A percentile compares a stretch with the other conserved stretches of the same genome.
These are phyloP conservation scores for Peromyscus californicus DNA, from an alignment of 2,113 vertebrate species.

Conservation along the genomic window DNA sequence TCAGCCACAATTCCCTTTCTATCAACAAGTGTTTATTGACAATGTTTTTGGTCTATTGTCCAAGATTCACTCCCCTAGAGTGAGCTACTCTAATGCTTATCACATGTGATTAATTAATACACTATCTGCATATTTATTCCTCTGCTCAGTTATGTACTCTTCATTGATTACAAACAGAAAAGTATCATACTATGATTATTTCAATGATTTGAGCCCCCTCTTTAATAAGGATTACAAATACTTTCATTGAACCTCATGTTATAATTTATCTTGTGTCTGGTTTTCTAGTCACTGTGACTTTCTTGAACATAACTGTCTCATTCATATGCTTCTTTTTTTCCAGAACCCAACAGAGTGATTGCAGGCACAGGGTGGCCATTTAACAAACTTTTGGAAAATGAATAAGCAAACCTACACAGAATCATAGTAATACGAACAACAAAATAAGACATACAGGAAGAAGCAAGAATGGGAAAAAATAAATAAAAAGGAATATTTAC, in stretches of 20 bases:
- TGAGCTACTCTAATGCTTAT: neutral
- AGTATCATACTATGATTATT: neutral
- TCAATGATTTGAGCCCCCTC: neutral
- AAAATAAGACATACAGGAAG: constrained; percentile 24
- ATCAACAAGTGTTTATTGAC: constrained; percentile 13
- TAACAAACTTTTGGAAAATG: constrained; percentile 41
- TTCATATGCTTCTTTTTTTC: neutral
- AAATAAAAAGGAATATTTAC: constrained; percentile 84
- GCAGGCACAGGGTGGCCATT: neutral
- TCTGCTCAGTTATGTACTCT: constrained; percentile 6
- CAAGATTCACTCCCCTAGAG: neutral
- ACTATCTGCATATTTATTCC: neutral
- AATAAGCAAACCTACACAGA: constrained; percentile 52
- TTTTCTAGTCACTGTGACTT: neutral
- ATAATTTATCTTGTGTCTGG: neutral
- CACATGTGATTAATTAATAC: neutral
- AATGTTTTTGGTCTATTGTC: constrained; percentile 14
- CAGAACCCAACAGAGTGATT: neutral
- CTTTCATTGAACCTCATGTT: neutral
- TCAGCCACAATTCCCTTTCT: neutral
- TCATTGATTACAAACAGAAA: neutral
- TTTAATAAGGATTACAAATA: neutral
- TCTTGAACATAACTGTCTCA: neutral
- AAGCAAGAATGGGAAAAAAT: neutral
- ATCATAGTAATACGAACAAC: constrained; percentile 25